These are phyloP conservation scores for Triplophysa rosa DNA, from an alignment of 2,113 vertebrate genomes.

Conservation along the genomic window DNA sequence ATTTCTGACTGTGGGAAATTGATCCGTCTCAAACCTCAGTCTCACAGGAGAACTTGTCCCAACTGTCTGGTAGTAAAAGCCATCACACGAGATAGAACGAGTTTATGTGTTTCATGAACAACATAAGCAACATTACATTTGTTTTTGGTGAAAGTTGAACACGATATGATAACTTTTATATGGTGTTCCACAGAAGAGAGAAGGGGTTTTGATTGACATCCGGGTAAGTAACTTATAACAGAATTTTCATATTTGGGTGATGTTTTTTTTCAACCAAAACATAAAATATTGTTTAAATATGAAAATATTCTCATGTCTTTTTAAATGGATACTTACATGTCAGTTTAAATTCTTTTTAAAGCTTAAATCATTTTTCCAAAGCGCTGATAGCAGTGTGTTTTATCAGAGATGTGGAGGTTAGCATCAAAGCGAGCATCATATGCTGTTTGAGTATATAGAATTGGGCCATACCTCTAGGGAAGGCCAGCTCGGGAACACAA, in stretches of 20 bases:
- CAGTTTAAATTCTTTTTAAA: background rate
- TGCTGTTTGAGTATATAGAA: constrained; percentile 49
- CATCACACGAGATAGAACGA: background rate
- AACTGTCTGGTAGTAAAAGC: constrained; percentile 13
- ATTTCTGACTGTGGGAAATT: constrained; percentile 21
- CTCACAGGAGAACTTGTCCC: constrained; percentile 1
- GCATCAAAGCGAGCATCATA: constrained; percentile 25
- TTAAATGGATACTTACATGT: background rate
- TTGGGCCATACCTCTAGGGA: constrained; percentile 64
- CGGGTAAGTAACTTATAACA: no score
- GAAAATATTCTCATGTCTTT: background rate
- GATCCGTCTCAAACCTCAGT: background rate
- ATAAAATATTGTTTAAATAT: background rate
- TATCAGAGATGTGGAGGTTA: constrained; percentile 19
- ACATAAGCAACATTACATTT: background rate
- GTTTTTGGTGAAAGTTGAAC: background rate
- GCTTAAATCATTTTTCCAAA: background rate
- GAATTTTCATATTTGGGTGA: no score
- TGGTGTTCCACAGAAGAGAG: no score
- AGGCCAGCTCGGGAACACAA: constrained; percentile 36
- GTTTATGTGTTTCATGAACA: background rate
- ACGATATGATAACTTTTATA: no score
- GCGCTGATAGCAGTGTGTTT: background rate
- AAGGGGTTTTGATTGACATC: no score
- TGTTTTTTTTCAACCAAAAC: no score